Evolutionary conservation across 2,113 vertebrate genomes (phyloP), one percentile per base, ranked within the genome.

Genomic region (Thomomys bottae): DNA sequence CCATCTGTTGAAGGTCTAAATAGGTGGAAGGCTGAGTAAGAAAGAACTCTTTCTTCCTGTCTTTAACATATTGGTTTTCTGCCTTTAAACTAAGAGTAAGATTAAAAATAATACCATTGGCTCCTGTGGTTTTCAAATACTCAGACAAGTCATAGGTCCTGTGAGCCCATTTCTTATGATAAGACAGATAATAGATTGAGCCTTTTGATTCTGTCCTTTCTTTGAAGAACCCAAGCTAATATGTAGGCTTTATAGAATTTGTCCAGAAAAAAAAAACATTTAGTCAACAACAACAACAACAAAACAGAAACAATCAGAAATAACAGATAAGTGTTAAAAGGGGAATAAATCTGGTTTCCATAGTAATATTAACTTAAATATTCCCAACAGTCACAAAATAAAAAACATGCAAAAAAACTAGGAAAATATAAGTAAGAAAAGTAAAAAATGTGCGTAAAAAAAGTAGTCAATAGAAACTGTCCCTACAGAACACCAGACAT

Each of bases 191-290:
- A 45, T 7, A 30, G 2, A 15, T 7, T 14, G 11, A 23, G 12
- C 12, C 40, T n/a, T 14, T 30, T 30, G 59, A 11, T 63, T 40
- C 42, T 64, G 15, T 64, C 42, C 20, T 82, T 18, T 83, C 49
- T 28, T 54, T 68, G 66, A 12, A 83, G 11, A 79, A 63, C 34
- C 6, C 23, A 59, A 12, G 9, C n/a, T 66, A 68, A 49, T n/a
- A 54, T 14, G 28, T 7, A 30, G 54, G 17, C 5, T 64, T 90
- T 70, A 77, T 1, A 54, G 63, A 86, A 75, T 63, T 61, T 38
- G 34, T 81, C 12, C 68, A 75, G 38, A 63, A 84, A 83, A 64
- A 63, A 84, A 83, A 64, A 23, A 71, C 70, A 77, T 64, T 90
- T 66, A 73, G 40, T 64, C 8, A 18, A 66, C 30, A 87, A 73